Conservation (phyloP, 2,888 invertebrate genomes). For the Eristalis tenax region DNA sequence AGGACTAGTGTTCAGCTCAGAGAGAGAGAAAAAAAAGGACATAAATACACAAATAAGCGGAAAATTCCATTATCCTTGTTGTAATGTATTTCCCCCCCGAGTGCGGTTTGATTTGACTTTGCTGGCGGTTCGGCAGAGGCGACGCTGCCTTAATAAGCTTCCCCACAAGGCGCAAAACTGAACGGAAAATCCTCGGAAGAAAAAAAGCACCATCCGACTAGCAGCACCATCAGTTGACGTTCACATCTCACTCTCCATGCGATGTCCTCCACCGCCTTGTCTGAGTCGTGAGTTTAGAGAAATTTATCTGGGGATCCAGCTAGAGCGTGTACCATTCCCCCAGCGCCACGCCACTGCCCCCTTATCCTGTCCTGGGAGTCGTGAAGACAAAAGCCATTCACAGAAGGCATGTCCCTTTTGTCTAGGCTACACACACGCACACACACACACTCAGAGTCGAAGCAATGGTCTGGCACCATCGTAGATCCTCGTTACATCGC, state of each 20-base stretch:
- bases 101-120: slow-evolving; percentile 33
- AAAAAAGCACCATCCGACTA: slow-evolving; percentile 2
- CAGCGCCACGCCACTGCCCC: too few relatives aligned
- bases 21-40: slow-evolving; percentile 9
- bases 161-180: slow-evolving; percentile 52
- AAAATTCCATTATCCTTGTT: slow-evolving; percentile 70
- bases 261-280: neutral
- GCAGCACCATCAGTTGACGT: neutral
- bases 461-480: neutral
- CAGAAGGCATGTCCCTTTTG: slow-evolving; percentile 22
- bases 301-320: neutral
- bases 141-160: slow-evolving; percentile 61
- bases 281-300: neutral
- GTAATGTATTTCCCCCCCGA: slow-evolving; percentile 52
- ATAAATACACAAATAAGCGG: slow-evolving; percentile 67
- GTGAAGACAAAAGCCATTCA: slow-evolving; percentile 13
- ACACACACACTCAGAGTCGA: neutral
- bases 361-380: neutral
- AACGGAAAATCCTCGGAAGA: slow-evolving; percentile 25
- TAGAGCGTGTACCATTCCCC: too few relatives aligned
- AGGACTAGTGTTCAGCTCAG: slow-evolving; percentile 1
- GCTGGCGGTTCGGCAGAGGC: slow-evolving; percentile 35
- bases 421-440: slow-evolving; percentile 29
- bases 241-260: slow-evolving; percentile 21
- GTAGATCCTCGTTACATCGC: slow-evolving; percentile 50